Evolutionary conservation across 2,888 invertebrate species (phyloP).

Genomic region (Neoaliturus tenellus): DNA sequence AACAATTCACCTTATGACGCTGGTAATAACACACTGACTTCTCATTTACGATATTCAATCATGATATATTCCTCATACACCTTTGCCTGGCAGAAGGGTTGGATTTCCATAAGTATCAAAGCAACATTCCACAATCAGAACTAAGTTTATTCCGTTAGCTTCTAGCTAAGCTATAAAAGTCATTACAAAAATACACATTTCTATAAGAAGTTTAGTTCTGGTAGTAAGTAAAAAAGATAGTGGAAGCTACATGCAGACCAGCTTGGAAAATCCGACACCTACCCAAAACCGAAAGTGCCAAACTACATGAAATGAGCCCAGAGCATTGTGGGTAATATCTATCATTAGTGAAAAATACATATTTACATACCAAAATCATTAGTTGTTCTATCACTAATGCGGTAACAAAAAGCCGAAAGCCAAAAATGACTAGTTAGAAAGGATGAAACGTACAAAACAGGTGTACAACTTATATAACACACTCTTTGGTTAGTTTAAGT

Average conservation of each 20-base stretch:
- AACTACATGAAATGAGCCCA: slow-evolving; percentile 4
- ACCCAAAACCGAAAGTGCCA: neutral
- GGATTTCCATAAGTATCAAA: neutral
- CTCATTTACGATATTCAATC: too few relatives aligned
- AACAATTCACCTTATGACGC: too few relatives aligned
- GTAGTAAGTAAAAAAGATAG: slow-evolving; percentile 10
- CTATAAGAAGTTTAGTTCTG: slow-evolving; percentile 25
- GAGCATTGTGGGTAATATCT: neutral
- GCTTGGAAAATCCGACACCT: slow-evolving; percentile 24
- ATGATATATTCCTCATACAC: neutral
- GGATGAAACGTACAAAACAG: slow-evolving; percentile 13
- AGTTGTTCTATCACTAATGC: neutral
- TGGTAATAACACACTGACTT: too few relatives aligned
- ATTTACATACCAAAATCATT: neutral
- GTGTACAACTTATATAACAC: slow-evolving; percentile 21
- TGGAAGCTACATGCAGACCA: slow-evolving; percentile 22
- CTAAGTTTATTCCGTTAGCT: slow-evolving; percentile 10
- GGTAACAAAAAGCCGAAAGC: slow-evolving; percentile 39
- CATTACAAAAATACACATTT: slow-evolving; percentile 40
- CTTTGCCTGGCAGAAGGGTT: neutral
- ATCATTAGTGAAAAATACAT: slow-evolving; percentile 9
- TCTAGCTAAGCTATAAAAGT: slow-evolving; percentile 31
- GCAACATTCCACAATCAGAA: slow-evolving; percentile 20
- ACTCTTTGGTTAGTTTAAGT: slow-evolving; percentile 47
- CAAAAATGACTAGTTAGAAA: slow-evolving; percentile 45